Percentiles rank a stretch among this genome's conserved stretches.
Conservation (phyloP, 2,797 vertebrate species). For the Halcyon badia region DNA sequence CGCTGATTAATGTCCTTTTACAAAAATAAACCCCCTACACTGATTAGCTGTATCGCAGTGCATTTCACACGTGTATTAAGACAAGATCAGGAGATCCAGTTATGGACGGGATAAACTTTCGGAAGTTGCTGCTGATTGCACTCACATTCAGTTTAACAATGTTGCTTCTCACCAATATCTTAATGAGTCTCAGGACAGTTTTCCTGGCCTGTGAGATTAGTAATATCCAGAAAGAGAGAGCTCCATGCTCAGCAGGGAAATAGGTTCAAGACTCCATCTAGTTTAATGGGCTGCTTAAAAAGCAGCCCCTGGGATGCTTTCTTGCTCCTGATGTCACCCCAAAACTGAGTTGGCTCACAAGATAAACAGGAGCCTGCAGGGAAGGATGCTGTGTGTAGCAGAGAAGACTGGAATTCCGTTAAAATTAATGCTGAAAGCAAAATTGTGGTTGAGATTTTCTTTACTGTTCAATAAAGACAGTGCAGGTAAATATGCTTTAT, state of each 20-base stretch:
- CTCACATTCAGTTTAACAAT: conserved; percentile 34
- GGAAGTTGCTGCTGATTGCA: conserved; percentile 25
- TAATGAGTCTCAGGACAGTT: conserved; percentile 31
- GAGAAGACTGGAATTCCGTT: background rate
- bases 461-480: background rate
- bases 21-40: background rate
- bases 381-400: background rate
- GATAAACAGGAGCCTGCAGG: background rate
- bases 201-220: conserved; percentile 32
- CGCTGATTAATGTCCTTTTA: background rate
- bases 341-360: background rate
- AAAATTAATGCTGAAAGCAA: conserved; percentile 1
- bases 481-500: background rate
- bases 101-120: conserved; percentile 18
- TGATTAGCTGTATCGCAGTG: background rate
- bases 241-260: background rate
- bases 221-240: background rate
- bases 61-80: background rate
- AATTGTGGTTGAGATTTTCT: background rate
- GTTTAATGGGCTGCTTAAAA: conserved; percentile 39
- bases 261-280: background rate
- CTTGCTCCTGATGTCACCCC: background rate
- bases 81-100: conserved; percentile 14
- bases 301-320: background rate
- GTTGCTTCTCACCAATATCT: conserved; percentile 46